These are phyloP conservation scores for Alosa alosa DNA, from an alignment of 2,113 vertebrate species.

Conservation along the genomic window DNA sequence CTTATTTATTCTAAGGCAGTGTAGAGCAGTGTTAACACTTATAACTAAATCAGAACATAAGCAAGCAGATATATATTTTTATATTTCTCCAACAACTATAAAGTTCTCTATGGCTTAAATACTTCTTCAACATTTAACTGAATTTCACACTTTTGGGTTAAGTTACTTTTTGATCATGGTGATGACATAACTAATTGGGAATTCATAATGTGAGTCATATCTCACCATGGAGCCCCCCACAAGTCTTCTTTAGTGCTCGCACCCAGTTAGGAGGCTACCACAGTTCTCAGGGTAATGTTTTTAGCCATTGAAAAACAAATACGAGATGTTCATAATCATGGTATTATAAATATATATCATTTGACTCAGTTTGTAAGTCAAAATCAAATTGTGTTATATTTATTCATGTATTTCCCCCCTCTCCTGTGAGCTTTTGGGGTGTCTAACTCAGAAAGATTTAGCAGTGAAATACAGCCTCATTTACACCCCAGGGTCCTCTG, in stretches of 20 bases:
- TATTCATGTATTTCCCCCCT: constrained; percentile 7
- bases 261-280: background rate
- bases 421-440: constrained; percentile 44
- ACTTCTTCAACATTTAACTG: too few relatives aligned
- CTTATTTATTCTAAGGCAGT: too few relatives aligned
- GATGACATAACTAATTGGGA: constrained; percentile 32
- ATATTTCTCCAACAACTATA: too few relatives aligned
- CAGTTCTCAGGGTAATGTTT: background rate
- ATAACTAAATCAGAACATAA: too few relatives aligned
- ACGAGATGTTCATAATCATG: background rate
- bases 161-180: constrained; percentile 34
- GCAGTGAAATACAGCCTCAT: constrained; percentile 65
- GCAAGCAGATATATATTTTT: too few relatives aligned
- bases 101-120: too few relatives aligned
- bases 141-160: constrained; percentile 17
- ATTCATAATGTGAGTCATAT: constrained; percentile 29
- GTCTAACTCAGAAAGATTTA: constrained; percentile 63
- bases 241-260: background rate
- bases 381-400: background rate
- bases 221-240: background rate
- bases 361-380: background rate
- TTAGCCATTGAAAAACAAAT: background rate
- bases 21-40: too few relatives aligned
- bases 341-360: background rate
- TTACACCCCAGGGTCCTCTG: constrained; percentile 59